These are phyloP conservation scores for Tangara arthus DNA, from an alignment of 2,797 vertebrate genomes.

Conservation along the genomic window DNA sequence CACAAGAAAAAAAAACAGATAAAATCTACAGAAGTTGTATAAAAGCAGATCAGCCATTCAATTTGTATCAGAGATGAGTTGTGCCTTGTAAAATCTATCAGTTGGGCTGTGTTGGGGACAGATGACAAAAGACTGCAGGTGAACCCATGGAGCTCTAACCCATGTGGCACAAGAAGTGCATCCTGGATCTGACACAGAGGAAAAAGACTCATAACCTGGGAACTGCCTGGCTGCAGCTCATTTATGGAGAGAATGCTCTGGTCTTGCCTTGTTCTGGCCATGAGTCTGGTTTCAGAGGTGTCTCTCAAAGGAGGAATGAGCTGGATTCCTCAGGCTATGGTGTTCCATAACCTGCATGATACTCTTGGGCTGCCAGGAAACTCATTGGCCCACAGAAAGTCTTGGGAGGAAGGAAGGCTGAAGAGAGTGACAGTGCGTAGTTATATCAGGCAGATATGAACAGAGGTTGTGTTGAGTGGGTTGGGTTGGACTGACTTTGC, in stretches of 20 bases:
- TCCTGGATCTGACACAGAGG: not conserved
- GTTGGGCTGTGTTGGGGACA: not conserved
- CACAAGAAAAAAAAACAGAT: not conserved
- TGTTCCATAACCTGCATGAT: not conserved
- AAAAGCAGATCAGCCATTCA: not conserved
- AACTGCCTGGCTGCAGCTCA: not conserved
- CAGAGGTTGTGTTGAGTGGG: not conserved
- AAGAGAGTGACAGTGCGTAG: not conserved
- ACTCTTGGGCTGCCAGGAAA: not conserved
- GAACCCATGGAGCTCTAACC: accelerated
- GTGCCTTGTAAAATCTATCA: not conserved
- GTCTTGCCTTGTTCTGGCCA: not conserved
- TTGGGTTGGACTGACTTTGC: not conserved
- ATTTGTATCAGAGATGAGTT: not conserved
- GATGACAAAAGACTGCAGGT: not conserved
- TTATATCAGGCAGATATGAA: accelerated
- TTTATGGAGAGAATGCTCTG: not conserved
- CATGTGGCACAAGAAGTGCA: not conserved
- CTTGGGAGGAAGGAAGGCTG: not conserved
- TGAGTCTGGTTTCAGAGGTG: not conserved
- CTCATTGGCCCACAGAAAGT: not conserved
- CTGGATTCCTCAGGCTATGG: not conserved
- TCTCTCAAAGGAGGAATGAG: not conserved
- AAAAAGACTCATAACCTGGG: not conserved
- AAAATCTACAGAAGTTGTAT: not conserved